Percentiles rank a stretch among this genome's conserved stretches.
Evolutionary conservation across 1,140 invertebrate genomes (phyloP).

Genomic region (Zaprionus lachaisei): DNA sequence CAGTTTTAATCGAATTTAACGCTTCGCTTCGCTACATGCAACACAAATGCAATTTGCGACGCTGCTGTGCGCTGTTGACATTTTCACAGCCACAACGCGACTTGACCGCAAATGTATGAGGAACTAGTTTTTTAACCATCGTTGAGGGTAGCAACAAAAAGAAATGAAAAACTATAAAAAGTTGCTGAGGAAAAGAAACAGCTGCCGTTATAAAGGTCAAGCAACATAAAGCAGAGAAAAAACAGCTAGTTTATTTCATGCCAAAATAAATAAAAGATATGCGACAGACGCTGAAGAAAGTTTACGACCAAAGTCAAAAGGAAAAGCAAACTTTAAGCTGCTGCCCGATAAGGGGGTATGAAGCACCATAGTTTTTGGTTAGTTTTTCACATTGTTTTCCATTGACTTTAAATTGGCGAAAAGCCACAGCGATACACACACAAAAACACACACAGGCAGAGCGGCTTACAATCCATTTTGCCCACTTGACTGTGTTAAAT

Average conservation of each 20-base stretch:
- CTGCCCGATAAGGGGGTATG: background rate
- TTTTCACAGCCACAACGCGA: slow-evolving; percentile 9
- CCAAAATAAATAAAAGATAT: background rate
- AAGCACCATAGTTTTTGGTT: background rate
- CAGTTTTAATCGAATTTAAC: slow-evolving; percentile 24
- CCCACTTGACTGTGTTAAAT: slow-evolving; percentile 64
- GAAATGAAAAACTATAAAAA: slow-evolving; percentile 6
- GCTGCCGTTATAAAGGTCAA: background rate
- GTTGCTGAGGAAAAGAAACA: background rate
- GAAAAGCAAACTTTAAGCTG: slow-evolving; percentile 3
- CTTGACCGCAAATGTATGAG: background rate
- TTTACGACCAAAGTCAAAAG: background rate
- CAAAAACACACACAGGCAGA: background rate
- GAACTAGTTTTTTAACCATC: slow-evolving; percentile 14
- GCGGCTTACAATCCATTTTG: slow-evolving; percentile 45
- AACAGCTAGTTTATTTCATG: background rate
- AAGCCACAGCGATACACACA: background rate
- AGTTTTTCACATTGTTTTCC: slow-evolving; percentile 24
- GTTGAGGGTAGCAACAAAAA: background rate
- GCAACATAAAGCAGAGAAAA: slow-evolving; percentile 3
- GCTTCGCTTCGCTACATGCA: slow-evolving; percentile 4
- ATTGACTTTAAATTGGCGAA: slow-evolving; percentile 57
- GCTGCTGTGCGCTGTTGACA: slow-evolving; percentile 19
- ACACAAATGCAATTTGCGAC: slow-evolving; percentile 21
- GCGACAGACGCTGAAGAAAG: background rate